Conservation (phyloP, 2,797 vertebrate genomes). For the Epinephelus malabaricus region DNA sequence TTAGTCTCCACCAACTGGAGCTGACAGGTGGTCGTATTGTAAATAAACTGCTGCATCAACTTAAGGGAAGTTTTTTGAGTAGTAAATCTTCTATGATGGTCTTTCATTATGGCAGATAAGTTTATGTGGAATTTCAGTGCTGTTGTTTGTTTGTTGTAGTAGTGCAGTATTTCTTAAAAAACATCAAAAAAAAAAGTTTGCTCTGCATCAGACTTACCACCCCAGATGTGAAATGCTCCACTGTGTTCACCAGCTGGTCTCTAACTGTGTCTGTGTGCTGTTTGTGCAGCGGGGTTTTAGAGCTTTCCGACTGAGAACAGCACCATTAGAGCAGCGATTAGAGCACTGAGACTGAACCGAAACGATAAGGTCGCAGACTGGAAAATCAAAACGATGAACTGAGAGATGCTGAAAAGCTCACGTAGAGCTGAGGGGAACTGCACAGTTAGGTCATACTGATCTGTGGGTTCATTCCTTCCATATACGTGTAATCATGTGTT, state of each 20-base stretch:
- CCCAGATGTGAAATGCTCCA: not conserved
- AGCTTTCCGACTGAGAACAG: not conserved
- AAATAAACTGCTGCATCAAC: not conserved
- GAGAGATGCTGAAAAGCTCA: not conserved
- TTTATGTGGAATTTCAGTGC: not conserved
- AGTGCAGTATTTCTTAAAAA: not conserved
- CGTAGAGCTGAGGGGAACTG: not conserved
- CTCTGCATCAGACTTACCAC: no score
- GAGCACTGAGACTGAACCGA: constrained; percentile 1
- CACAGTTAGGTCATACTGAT: not conserved
- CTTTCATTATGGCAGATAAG: not conserved
- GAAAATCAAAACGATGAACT: not conserved
- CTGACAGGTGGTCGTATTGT: constrained; percentile 2
- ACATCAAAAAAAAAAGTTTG: no score
- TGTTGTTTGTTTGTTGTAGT: constrained; percentile 9
- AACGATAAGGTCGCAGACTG: not conserved
- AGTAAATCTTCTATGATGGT: not conserved
- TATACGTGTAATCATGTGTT: not conserved
- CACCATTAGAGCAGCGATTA: not conserved
- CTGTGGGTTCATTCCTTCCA: not conserved
- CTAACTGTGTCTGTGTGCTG: not conserved
- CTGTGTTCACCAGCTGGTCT: not conserved
- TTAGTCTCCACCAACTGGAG: not conserved
- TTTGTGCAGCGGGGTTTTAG: not conserved
- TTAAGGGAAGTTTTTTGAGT: not conserved